Conservation (phyloP, 1,140 invertebrate species). For the Teleopsis dalmanni region DNA sequence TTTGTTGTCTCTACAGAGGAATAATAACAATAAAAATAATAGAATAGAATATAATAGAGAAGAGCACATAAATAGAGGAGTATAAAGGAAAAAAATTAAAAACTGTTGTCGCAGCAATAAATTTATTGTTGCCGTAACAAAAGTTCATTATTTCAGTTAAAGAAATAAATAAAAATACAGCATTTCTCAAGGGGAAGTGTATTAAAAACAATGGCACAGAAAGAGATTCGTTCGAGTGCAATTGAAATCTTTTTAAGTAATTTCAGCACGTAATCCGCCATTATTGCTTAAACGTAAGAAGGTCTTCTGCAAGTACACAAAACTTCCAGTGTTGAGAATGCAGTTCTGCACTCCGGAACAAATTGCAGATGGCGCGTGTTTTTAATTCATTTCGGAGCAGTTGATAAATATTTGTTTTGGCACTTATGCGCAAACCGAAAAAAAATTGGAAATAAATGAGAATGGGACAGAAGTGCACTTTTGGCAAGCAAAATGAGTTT, state of each 20-base stretch:
- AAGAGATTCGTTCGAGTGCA: conserved; percentile 15
- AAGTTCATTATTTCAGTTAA: conserved; percentile 38
- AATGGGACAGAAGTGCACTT: too few species aligned
- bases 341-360: not conserved
- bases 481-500: too few species aligned
- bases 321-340: too few species aligned
- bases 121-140: conserved; percentile 37
- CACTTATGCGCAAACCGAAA: conserved; percentile 6
- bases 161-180: too few species aligned
- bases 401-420: conserved; percentile 14
- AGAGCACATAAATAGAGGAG: not conserved
- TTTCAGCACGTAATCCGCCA: conserved; percentile 41
- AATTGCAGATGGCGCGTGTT: conserved; percentile 8
- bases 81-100: conserved; percentile 6
- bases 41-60: not conserved
- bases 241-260: conserved; percentile 44
- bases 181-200: too few species aligned
- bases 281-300: conserved; percentile 24
- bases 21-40: not conserved
- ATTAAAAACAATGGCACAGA: too few species aligned
- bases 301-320: too few species aligned
- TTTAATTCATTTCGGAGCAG: conserved; percentile 13
- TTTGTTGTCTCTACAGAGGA: too few species aligned
- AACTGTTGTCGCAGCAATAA: conserved; percentile 26
- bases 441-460: too few species aligned